These are phyloP conservation scores for Girardia tigrina DNA, from an alignment of 2,888 invertebrate genomes.

Conservation along the genomic window DNA sequence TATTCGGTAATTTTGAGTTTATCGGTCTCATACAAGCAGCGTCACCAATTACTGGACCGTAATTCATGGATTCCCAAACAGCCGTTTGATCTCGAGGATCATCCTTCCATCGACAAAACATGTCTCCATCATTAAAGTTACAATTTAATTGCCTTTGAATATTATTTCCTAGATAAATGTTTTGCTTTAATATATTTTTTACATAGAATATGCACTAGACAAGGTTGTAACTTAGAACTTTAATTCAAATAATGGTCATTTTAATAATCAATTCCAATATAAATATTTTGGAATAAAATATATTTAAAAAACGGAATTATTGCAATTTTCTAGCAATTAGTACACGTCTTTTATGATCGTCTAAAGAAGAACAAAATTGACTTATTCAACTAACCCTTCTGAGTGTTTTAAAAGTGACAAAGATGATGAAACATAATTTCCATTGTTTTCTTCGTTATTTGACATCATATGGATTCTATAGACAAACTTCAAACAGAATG, in stretches of 20 bases:
- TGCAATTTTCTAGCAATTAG: too few relatives aligned
- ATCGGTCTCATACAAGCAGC: conserved; percentile 23
- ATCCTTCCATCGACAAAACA: conserved; percentile 26
- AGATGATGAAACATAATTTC: background rate
- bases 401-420: conserved; percentile 28
- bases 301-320: too few relatives aligned
- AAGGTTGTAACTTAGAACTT: background rate
- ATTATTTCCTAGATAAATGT: background rate
- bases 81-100: conserved; percentile 28
- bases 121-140: background rate
- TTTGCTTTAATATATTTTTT: background rate
- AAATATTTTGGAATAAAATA: too few relatives aligned
- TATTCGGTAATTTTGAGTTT: background rate
- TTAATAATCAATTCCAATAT: too few relatives aligned
- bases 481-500: background rate
- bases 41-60: background rate
- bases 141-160: conserved; percentile 12
- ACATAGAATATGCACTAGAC: background rate
- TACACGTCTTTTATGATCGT: too few relatives aligned
- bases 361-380: too few relatives aligned
- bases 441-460: background rate
- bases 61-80: conserved; percentile 6
- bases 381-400: conserved; percentile 31
- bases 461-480: background rate
- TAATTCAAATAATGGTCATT: too few relatives aligned